Evolutionary conservation across 2,888 invertebrate species (phyloP), one percentile per base, ranked within the genome.

Genomic region (Agrotis segetum): DNA sequence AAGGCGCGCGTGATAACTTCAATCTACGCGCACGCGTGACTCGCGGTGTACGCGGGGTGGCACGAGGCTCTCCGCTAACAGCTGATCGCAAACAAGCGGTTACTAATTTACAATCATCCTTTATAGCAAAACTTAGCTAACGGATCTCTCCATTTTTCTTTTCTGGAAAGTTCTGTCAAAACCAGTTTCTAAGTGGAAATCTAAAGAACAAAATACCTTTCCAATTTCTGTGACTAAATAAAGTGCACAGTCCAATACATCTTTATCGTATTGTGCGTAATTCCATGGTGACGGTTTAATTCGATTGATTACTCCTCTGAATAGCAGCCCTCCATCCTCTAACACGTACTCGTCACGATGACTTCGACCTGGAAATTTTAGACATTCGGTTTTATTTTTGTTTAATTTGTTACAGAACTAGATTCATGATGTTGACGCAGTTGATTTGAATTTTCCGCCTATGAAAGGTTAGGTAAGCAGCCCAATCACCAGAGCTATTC

Each of bases 271-370:
- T 92, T 99, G 99, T 2, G 98, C 98, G 87, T 98, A 98, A 89
- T 98, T 98, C 99, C 99, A 99, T 7, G 98, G 97, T 3, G 98
- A 97, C 0, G 99, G 98, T 76, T 98, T 97, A 87, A 98, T 97
- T 44, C 98, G 96, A 86, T 98, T 98, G 90, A 98, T 97, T 5
- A 98, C 98, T 52, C 99, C 99, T 84, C 99, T 97, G 97, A 98
- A 99, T 89, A 99, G 98, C 21, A 99, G 94, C 0, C 99, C 99
- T 1, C 98, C 98, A 80, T 99, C 99, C 82, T 97, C 97, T 90
- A 98, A 93, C 0, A 99, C 97, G 88, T 98, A 98, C 90, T 99
- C 99, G 67, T 98, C 97, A 6, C 98, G 97, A 89, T 97, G 97
- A 44, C 97, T 97, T 59, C 98, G 97, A 61, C 96, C 96, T 96